A percentile compares a stretch with the other conserved stretches of the same genome.
phyloP scores from a whole-genome alignment of 2,113 vertebrate species.

The Dicrurus megarhynchus region DNA sequence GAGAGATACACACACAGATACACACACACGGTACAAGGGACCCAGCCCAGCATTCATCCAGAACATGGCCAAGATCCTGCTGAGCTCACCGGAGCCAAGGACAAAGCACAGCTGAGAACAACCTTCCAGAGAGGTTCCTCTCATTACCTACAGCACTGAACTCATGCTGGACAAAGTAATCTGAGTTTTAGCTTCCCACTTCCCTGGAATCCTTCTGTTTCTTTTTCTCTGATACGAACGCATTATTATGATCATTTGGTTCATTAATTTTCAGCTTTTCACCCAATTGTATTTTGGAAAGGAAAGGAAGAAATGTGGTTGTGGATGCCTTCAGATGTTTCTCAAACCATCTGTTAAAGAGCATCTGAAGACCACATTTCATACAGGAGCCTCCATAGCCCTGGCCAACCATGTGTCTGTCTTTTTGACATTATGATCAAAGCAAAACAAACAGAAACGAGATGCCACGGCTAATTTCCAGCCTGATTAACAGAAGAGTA shows the following conservation, averaged over 20 bases:
- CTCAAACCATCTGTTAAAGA: background rate
- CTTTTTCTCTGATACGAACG: background rate
- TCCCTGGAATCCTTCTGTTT: conserved; percentile 14
- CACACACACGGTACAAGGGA: conserved; percentile 8
- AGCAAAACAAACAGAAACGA: background rate
- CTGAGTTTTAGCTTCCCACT: conserved; percentile 32
- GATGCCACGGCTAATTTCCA: background rate
- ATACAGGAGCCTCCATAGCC: background rate
- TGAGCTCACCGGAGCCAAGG: background rate
- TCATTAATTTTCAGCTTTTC: background rate
- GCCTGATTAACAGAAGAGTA: background rate
- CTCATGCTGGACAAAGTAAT: conserved; percentile 69
- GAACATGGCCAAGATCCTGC: background rate
- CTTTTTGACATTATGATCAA: background rate
- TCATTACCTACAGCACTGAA: background rate
- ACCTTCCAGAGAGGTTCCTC: background rate
- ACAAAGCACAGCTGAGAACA: background rate
- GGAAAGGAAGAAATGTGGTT: background rate
- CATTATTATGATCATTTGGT: background rate
- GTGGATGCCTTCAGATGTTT: background rate
- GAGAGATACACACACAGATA: conserved; percentile 28
- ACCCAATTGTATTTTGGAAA: background rate
- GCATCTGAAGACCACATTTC: conserved; percentile 9
- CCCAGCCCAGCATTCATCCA: background rate
- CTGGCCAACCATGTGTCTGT: background rate